Percentiles rank a stretch among this genome's conserved stretches.
Conservation (phyloP, 1,140 invertebrate species). For the Drosophila ambigua region DNA sequence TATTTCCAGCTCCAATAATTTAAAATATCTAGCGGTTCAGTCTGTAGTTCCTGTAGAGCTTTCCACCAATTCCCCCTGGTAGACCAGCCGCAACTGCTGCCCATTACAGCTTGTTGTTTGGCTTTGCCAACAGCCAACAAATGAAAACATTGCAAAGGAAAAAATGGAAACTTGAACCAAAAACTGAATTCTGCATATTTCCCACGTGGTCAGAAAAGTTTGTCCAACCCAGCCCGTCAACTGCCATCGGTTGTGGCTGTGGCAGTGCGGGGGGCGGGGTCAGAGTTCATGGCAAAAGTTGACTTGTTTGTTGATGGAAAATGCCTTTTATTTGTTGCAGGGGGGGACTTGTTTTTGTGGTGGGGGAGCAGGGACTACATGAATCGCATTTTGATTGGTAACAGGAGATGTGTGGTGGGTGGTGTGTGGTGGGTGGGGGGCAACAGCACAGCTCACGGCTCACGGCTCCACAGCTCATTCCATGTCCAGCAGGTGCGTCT, state of each 20-base stretch:
- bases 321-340: constrained; percentile 30
- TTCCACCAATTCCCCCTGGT: no score
- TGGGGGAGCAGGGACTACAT: no score
- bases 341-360: no score
- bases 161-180: constrained; percentile 14
- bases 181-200: constrained; percentile 49
- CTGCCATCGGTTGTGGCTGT: constrained; percentile 9
- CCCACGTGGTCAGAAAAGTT: constrained; percentile 53
- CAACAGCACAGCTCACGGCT: no score
- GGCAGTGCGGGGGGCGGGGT: no score
- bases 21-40: no score
- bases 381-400: background rate
- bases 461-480: no score
- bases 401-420: constrained; percentile 12
- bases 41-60: no score
- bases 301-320: constrained; percentile 21
- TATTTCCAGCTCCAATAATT: no score
- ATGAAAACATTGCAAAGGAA: background rate
- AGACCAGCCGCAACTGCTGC: no score
- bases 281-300: constrained; percentile 41
- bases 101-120: background rate
- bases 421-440: no score
- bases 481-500: constrained; percentile 31
- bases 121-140: background rate
- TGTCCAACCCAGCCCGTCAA: constrained; percentile 17